Evolutionary conservation across 2,797 vertebrate species (phyloP), one percentile per base, ranked within the genome.

Genomic region (Sebastes miniatus): DNA sequence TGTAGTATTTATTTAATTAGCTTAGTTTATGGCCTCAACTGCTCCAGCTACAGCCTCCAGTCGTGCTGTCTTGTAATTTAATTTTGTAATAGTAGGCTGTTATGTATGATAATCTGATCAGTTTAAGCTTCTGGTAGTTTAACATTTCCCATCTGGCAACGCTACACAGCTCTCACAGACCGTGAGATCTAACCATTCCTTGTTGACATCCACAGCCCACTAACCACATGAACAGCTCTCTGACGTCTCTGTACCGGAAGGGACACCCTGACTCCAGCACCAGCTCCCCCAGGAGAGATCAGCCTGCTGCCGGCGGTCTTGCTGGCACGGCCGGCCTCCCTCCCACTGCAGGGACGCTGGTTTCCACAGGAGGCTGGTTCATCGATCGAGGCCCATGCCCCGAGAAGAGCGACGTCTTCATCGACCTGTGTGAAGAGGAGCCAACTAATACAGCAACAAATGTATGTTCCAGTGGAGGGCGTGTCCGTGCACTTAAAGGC

Each of bases 151-250:
- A 14, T 58, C 13, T 13, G 22, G 54, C 54, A 57, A 13, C 6
- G 22, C 22, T 25, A 8, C 50, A 62, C 12, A 63, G 25, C 22
- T 6, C n/a, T 68, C 36, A 39, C 4, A 39, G 0, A 52, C 18
- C 11, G 9, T 25, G 39, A 72, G 6, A 2, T 61, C 6, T 69
- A 54, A 73, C 22, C 1, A 10, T 5, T 50, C 11, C 11, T 56
- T 18, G 4, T 71, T 88, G 66, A 77, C 52, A 20, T 83, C 69
- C 52, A 3, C 94, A 99, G 98, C 92, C 93, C 88, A 83, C 91
- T 68, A 98, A 97, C 92, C 97, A 97, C 74, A 96, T 99, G 97
- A 99, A 99, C 94, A 96, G 83, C 79, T 99, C 98, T n/a, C 88
- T 99, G 34, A 93, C 97, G 6, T 97, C 95, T 16, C 95, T 99